A percentile compares a stretch with the other conserved stretches of the same genome.
Evolutionary conservation across 1,140 invertebrate genomes (phyloP).

Genomic region (Trichogramma pretiosum): DNA sequence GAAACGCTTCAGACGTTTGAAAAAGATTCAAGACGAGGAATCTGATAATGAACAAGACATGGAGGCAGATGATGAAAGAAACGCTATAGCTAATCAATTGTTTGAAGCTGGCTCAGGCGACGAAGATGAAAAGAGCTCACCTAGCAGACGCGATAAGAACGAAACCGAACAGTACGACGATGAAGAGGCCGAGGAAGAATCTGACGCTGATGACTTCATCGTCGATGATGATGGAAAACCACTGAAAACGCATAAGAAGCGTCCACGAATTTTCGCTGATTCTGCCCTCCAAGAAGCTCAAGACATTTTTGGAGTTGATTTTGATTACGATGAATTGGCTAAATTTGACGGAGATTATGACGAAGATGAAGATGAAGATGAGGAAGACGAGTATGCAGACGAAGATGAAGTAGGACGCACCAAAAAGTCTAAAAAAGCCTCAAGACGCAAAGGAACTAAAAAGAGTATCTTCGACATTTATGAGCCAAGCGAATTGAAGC

Average conservation of each 20-base stretch:
- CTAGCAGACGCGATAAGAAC: constrained; percentile 47
- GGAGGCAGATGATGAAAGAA: constrained; percentile 65
- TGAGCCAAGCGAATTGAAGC: constrained; percentile 93
- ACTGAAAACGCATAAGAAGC: constrained; percentile 77
- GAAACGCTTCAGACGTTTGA: constrained; percentile 82
- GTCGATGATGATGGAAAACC: constrained; percentile 93
- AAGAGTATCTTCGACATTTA: constrained; percentile 94
- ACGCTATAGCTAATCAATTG: constrained; percentile 81
- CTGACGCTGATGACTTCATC: constrained; percentile 93
- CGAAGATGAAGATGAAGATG: constrained; percentile 67
- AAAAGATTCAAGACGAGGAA: constrained; percentile 78
- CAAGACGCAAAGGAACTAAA: constrained; percentile 67
- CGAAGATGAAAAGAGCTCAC: constrained; percentile 71
- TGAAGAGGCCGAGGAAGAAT: constrained; percentile 69
- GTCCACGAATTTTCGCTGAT: constrained; percentile 83
- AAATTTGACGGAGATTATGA: constrained; percentile 83
- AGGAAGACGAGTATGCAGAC: constrained; percentile 66
- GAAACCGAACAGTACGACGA: constrained; percentile 63
- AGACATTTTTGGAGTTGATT: constrained; percentile 98
- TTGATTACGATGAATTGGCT: constrained; percentile 93
- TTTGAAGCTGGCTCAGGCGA: constrained; percentile 78
- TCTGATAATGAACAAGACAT: constrained; percentile 69
- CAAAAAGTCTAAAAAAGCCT: constrained; percentile 59
- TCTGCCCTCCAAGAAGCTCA: constrained; percentile 93
- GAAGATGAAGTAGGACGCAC: constrained; percentile 52